Evolutionary conservation across 2,113 vertebrate species (phyloP).

Genomic region (Heterocephalus glaber): DNA sequence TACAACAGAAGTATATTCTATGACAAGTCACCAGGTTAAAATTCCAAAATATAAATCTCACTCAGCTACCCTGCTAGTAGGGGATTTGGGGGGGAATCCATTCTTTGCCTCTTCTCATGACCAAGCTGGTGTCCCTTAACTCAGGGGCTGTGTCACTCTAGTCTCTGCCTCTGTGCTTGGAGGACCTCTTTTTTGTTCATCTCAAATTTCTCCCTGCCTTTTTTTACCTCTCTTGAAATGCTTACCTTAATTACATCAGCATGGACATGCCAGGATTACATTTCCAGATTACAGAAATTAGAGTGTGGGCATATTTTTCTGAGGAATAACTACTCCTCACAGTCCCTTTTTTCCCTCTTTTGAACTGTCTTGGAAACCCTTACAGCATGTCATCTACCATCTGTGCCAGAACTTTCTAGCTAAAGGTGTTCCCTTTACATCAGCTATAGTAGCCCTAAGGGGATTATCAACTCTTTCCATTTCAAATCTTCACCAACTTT

Average conservation of each 20-base stretch:
- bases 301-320: not conserved
- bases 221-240: not conserved
- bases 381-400: not conserved
- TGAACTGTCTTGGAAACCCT: not conserved
- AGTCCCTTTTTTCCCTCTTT: not conserved
- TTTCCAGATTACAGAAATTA: not conserved
- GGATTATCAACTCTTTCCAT: not conserved
- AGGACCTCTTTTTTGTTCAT: not conserved
- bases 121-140: not conserved
- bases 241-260: not conserved
- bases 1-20: not conserved
- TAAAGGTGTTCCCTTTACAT: not conserved
- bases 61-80: fast-evolving
- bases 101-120: not conserved
- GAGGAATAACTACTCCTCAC: not conserved
- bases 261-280: not conserved
- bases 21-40: too few species aligned
- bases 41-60: not conserved
- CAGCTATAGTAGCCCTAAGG: too few species aligned
- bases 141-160: not conserved
- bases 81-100: fast-evolving
- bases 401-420: not conserved
- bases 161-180: not conserved
- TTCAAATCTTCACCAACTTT: not conserved
- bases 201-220: not conserved